These are phyloP conservation scores for Acleris literana DNA, from an alignment of 2,888 invertebrate species.

Conservation along the genomic window DNA sequence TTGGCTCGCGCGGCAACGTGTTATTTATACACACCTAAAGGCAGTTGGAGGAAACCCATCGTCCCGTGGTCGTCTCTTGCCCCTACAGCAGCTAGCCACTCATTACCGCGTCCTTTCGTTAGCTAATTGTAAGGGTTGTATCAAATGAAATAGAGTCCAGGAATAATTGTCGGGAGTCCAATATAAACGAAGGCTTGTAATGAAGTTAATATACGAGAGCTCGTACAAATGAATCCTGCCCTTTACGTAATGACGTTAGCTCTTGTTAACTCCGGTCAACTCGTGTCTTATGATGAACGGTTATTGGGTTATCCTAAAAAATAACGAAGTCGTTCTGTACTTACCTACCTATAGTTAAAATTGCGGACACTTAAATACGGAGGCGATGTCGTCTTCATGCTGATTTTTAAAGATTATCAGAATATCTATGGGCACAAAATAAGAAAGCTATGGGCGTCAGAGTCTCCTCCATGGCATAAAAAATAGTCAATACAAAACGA, in stretches of 20 bases:
- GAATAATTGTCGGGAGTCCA: slow-evolving; percentile 46
- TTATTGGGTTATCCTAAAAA: slow-evolving; percentile 22
- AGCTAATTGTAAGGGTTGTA: slow-evolving; percentile 56
- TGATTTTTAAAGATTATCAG: too few relatives aligned
- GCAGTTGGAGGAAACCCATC: not conserved
- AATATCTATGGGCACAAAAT: too few relatives aligned
- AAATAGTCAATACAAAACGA: too few relatives aligned
- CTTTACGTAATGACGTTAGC: slow-evolving; percentile 30
- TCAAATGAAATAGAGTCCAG: slow-evolving; percentile 48
- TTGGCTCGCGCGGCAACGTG: too few relatives aligned
- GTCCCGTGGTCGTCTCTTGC: slow-evolving; percentile 13
- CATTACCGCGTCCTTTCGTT: slow-evolving; percentile 47
- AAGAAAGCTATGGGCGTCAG: too few relatives aligned
- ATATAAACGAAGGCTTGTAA: slow-evolving; percentile 42
- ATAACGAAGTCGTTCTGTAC: too few relatives aligned
- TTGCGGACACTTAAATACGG: not conserved
- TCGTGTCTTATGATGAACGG: slow-evolving; percentile 26
- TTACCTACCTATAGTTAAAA: not conserved
- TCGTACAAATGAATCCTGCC: slow-evolving; percentile 44
- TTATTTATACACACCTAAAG: not conserved
- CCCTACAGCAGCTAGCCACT: slow-evolving; percentile 35
- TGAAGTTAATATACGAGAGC: slow-evolving; percentile 47
- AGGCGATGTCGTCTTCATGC: too few relatives aligned
- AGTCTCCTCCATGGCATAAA: too few relatives aligned
- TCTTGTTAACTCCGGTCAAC: slow-evolving; percentile 21